Percentiles rank a stretch among this genome's conserved stretches.
Evolutionary conservation across 2,113 vertebrate species (phyloP).

Genomic region (Poeciliopsis prolifica): DNA sequence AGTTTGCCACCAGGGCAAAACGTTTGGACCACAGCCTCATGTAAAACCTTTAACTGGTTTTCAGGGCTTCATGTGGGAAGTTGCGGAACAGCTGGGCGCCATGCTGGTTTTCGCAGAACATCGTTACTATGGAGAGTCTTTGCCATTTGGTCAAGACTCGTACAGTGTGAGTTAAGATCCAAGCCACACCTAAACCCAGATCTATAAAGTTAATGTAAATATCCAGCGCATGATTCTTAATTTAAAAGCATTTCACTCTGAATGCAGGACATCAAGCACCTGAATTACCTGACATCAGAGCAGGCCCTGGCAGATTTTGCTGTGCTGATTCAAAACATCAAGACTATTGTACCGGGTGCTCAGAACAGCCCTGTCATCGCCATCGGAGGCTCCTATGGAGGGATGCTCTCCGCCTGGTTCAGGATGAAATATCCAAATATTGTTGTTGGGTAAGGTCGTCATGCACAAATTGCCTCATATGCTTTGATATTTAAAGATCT

Average conservation of each 20-base stretch:
- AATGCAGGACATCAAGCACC: constrained; percentile 86
- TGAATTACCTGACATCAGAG: constrained; percentile 95
- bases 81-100: constrained; percentile 88
- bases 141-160: constrained; percentile 90
- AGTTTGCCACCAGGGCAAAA: too few relatives aligned
- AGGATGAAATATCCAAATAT: constrained; percentile 95
- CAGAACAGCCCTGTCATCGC: constrained; percentile 87
- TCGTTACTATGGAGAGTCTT: constrained; percentile 94
- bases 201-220: not conserved
- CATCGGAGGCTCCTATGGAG: constrained; percentile 94
- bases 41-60: constrained; percentile 1
- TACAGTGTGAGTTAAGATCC: constrained; percentile 81
- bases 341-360: constrained; percentile 75
- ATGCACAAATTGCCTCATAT: not conserved
- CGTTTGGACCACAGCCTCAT: not conserved
- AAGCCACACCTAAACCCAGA: not conserved
- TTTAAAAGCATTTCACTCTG: constrained; percentile 1
- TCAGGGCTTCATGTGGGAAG: constrained; percentile 98
- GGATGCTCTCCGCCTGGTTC: constrained; percentile 96
- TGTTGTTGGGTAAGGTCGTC: constrained; percentile 86
- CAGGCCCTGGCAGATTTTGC: constrained; percentile 96
- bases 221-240: not conserved
- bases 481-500: not conserved
- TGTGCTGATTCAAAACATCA: constrained; percentile 85
- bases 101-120: constrained; percentile 98